Evolutionary conservation across 2,797 vertebrate species (phyloP).

Genomic region (Liasis olivaceus): DNA sequence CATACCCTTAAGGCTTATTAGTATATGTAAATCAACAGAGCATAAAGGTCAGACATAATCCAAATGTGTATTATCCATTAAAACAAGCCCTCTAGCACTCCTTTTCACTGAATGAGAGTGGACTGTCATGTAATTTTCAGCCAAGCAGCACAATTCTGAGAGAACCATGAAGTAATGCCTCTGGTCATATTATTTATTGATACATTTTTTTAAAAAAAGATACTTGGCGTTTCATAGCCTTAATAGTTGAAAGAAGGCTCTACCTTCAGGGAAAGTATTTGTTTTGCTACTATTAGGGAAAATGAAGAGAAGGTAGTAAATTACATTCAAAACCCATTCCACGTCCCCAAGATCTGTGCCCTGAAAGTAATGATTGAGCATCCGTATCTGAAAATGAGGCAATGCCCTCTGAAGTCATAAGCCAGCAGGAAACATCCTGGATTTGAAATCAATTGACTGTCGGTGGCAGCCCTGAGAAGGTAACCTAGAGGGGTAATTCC

Average conservation of each 20-base stretch:
- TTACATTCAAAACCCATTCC: not conserved
- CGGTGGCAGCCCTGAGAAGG: not conserved
- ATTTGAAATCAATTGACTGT: not conserved
- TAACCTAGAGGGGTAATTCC: not conserved
- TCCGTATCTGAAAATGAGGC: not conserved
- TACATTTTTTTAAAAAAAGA: not conserved
- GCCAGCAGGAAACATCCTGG: not conserved
- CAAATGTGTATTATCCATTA: not conserved
- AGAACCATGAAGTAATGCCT: not conserved
- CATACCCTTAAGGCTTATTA: not conserved
- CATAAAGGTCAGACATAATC: not conserved
- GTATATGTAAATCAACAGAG: not conserved
- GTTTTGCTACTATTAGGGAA: not conserved
- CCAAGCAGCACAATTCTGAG: not conserved
- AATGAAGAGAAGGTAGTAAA: not conserved
- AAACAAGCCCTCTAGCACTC: not conserved
- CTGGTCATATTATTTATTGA: not conserved
- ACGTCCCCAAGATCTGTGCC: not conserved
- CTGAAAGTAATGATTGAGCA: not conserved
- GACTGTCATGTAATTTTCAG: not conserved
- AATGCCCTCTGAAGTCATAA: not conserved
- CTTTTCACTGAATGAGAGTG: not conserved
- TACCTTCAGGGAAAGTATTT: not conserved
- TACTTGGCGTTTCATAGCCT: not conserved
- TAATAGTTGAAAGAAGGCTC: constrained; percentile 15